phyloP scores from a whole-genome alignment of 2,113 vertebrate species.

The Ailuropoda melanoleuca region DNA sequence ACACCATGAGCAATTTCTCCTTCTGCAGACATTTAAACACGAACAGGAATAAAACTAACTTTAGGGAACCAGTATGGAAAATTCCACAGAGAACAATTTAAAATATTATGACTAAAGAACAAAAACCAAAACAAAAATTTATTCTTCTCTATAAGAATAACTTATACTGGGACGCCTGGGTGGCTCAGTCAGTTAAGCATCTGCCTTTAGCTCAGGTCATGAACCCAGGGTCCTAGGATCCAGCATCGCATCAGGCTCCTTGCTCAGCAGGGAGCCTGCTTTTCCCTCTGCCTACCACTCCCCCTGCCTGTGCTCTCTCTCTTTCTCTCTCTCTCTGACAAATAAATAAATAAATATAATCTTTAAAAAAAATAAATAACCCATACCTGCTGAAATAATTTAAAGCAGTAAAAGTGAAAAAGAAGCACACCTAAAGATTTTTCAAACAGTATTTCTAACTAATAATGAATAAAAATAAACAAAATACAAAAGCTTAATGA shows the following conservation, averaged over 20 bases:
- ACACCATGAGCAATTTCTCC: conserved; percentile 87
- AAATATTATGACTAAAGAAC: neutral
- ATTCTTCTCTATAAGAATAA: neutral
- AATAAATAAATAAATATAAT: too few relatives aligned
- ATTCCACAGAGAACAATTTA: neutral
- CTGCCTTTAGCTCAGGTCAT: too few relatives aligned
- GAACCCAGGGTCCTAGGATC: too few relatives aligned
- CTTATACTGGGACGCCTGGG: neutral
- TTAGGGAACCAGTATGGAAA: neutral
- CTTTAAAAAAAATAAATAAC: neutral
- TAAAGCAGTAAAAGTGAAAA: neutral
- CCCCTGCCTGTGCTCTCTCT: too few relatives aligned
- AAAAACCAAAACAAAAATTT: conserved; percentile 1
- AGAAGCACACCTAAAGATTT: neutral
- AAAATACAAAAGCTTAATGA: neutral
- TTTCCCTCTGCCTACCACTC: too few relatives aligned
- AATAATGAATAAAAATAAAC: conserved; percentile 4
- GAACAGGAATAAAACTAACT: neutral
- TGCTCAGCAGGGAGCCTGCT: too few relatives aligned
- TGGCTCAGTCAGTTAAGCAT: neutral
- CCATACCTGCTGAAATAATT: neutral
- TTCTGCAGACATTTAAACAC: conserved; percentile 85
- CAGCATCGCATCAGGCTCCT: too few relatives aligned
- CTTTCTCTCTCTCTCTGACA: too few relatives aligned
- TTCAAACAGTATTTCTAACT: neutral